A percentile compares a stretch with the other conserved stretches of the same genome.
phyloP scores from a whole-genome alignment of 1,140 invertebrate genomes.

The Sycophaga agraensis region DNA sequence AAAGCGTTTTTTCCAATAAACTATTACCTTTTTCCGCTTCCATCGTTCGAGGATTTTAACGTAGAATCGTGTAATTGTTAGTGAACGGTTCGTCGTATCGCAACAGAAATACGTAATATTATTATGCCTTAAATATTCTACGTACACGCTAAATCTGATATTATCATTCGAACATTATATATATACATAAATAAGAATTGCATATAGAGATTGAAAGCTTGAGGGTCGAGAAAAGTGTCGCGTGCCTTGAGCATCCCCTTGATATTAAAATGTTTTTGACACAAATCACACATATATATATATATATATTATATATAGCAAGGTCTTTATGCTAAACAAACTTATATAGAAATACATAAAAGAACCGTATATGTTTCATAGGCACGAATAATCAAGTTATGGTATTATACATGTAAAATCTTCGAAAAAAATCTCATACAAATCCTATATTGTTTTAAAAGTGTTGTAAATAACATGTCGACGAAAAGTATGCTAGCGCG shows the following conservation, averaged over 20 bases:
- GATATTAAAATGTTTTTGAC: conserved; percentile 8
- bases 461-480: conserved; percentile 13
- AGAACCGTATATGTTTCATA: background rate
- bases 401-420: background rate
- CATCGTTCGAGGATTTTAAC: too few relatives aligned
- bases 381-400: background rate
- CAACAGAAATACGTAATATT: conserved; percentile 5
- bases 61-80: too few relatives aligned
- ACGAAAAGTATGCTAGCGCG: conserved; percentile 27
- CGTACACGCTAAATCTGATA: too few relatives aligned
- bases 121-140: conserved; percentile 8
- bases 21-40: too few relatives aligned
- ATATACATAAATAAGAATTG: background rate
- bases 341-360: background rate
- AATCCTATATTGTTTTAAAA: background rate
- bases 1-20: too few relatives aligned
- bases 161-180: too few relatives aligned
- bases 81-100: too few relatives aligned
- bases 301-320: background rate
- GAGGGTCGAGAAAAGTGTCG: background rate
- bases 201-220: background rate
- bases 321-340: background rate
- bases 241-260: conserved; percentile 19
- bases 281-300: background rate
- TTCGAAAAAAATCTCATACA: conserved; percentile 3